A percentile compares a stretch with the other conserved stretches of the same genome.
phyloP scores from a whole-genome alignment of 2,888 invertebrate genomes.

The Chirona hameri region DNA sequence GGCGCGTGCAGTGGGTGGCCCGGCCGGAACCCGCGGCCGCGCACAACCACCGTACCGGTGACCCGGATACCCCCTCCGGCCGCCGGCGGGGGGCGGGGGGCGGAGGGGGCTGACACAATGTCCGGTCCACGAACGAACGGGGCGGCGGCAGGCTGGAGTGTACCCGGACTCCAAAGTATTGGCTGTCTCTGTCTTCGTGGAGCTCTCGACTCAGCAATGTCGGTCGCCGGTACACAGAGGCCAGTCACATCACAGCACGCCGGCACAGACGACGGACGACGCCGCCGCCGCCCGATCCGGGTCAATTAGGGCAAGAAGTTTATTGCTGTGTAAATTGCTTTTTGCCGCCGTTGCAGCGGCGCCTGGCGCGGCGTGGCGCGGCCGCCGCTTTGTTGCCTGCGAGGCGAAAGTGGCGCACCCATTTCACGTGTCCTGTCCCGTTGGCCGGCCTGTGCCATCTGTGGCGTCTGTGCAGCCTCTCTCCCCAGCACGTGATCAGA shows the following conservation, averaged over 20 bases:
- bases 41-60: neutral
- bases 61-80: too few species aligned
- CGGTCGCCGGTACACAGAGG: too few species aligned
- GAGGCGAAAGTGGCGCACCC: slow-evolving; percentile 4
- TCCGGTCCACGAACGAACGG: too few species aligned
- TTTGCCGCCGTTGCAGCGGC: neutral
- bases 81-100: too few species aligned
- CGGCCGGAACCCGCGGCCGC: too few species aligned
- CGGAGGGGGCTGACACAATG: too few species aligned
- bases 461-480: neutral
- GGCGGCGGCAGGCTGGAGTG: too few species aligned
- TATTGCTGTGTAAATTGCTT: slow-evolving; percentile 25
- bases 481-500: neutral
- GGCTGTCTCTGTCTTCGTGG: neutral
- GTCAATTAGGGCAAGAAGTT: slow-evolving; percentile 10
- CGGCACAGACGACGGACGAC: neutral
- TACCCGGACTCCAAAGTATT: too few species aligned
- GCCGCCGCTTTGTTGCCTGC: slow-evolving; percentile 5
- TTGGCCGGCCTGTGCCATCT: neutral
- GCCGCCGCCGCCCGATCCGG: neutral
- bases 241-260: neutral
- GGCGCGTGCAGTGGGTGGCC: too few species aligned
- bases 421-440: neutral
- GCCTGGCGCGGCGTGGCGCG: neutral
- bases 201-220: neutral